Evolutionary conservation across 2,113 vertebrate species (phyloP), one percentile per base, ranked within the genome.

Genomic region (Empidonax alnorum): DNA sequence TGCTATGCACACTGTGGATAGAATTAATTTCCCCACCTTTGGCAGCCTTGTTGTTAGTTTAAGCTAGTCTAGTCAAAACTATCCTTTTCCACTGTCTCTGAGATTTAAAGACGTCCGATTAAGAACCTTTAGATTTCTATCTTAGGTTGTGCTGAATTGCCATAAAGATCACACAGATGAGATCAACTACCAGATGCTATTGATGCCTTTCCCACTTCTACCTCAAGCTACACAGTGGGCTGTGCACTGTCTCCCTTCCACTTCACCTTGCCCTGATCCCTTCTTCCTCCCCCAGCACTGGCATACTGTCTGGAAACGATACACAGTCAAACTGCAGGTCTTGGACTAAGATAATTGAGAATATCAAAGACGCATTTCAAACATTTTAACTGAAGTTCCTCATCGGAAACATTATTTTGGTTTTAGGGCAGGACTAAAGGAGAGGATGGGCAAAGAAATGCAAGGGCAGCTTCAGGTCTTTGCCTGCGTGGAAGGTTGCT

Each of bases 1-100:
- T 90, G 78, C 67, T 56, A 23, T 31, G 62, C 56, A 69, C 14
- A 27, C 58, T 58, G 75, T 77, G 63, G 59, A 85, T 47, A 47
- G 92, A 88, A 96, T 71, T 84, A 47, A 93, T 89, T 93, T 96
- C 47, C 59, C 21, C 23, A 84, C 11, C 47, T 86, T 72, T 96
- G 88, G 67, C 94, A 92, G 72, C 17, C 27, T 86, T 0, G 1
- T 28, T 25, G 24, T 82, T 80, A 62, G 71, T 86, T 84, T 77
- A 90, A 88, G 55, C 71, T 42, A 66, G 46, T 63, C 58, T 49
- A 77, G 94, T 62, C 39, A 77, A 90, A 94, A 71, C 23, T 19
- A 33, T 66, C 66, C 14, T 89, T 79, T 66, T 61, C 33, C 31
- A 65, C n/a, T 35, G n/a, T 30, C 31, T 69, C 55, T 77, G 75